phyloP scores from a whole-genome alignment of 1,140 invertebrate species.

The Heliothis virescens region DNA sequence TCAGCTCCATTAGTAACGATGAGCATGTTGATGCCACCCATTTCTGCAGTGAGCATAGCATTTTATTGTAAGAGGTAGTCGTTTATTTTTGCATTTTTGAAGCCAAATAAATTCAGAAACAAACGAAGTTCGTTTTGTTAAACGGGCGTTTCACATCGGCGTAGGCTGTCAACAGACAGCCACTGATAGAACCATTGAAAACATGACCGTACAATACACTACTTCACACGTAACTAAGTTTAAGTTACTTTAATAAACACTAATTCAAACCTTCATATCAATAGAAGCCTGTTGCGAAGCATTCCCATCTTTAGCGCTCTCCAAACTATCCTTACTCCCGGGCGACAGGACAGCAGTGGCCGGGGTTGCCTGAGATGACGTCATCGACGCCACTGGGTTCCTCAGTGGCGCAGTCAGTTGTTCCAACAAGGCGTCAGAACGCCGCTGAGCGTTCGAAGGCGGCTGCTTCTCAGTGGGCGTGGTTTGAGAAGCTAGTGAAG shows the following conservation, averaged over 20 bases:
- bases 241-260: background rate
- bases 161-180: too few species aligned
- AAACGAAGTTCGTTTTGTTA: too few species aligned
- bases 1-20: slow-evolving; percentile 88
- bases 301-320: slow-evolving; percentile 72
- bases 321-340: slow-evolving; percentile 75
- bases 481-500: slow-evolving; percentile 74
- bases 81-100: background rate
- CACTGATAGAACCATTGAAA: too few species aligned
- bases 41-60: slow-evolving; percentile 65
- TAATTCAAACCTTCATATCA: slow-evolving; percentile 72
- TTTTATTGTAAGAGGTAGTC: background rate
- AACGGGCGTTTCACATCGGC: too few species aligned
- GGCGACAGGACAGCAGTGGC: slow-evolving; percentile 62
- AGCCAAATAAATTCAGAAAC: too few species aligned
- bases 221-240: too few species aligned
- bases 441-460: slow-evolving; percentile 73
- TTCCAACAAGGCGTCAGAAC: slow-evolving; percentile 81
- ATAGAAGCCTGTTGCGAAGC: slow-evolving; percentile 66
- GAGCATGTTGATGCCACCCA: slow-evolving; percentile 78
- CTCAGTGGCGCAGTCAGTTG: slow-evolving; percentile 80
- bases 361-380: slow-evolving; percentile 58
- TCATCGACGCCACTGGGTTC: slow-evolving; percentile 67
- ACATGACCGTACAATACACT: too few species aligned
- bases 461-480: slow-evolving; percentile 71